These are phyloP conservation scores for Melozone crissalis DNA, from an alignment of 2,113 vertebrate species.

Conservation along the genomic window DNA sequence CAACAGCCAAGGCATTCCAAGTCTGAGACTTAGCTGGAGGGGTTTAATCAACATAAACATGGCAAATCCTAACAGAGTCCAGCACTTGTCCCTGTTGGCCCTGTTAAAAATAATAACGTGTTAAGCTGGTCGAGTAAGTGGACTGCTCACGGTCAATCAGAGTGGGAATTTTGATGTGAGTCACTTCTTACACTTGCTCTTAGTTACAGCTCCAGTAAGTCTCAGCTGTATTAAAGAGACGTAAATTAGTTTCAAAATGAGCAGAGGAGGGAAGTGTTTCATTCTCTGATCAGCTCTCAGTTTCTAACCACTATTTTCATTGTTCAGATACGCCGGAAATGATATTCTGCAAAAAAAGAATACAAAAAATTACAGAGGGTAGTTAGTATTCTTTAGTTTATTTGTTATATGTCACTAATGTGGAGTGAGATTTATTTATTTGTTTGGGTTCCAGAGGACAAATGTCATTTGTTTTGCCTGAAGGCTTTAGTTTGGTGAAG, in stretches of 20 bases:
- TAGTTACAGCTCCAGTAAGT: neutral
- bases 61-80: neutral
- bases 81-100: neutral
- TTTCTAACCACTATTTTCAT: neutral
- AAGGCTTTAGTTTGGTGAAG: neutral
- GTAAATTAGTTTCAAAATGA: neutral
- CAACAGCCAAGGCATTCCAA: neutral
- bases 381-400: conserved; percentile 12
- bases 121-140: neutral
- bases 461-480: conserved; percentile 26
- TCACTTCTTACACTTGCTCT: conserved; percentile 19
- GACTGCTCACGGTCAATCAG: neutral
- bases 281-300: neutral
- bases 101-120: conserved; percentile 1
- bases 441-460: conserved; percentile 3
- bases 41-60: conserved; percentile 10
- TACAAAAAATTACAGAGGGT: neutral
- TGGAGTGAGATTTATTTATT: conserved; percentile 1
- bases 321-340: neutral
- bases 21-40: neutral
- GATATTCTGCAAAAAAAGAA: neutral
- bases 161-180: neutral
- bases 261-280: neutral
- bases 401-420: conserved; percentile 13
- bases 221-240: neutral